A percentile compares a stretch with the other conserved stretches of the same genome.
Evolutionary conservation across 2,113 vertebrate genomes (phyloP).

Genomic region (Tragelaphus strepsiceros): DNA sequence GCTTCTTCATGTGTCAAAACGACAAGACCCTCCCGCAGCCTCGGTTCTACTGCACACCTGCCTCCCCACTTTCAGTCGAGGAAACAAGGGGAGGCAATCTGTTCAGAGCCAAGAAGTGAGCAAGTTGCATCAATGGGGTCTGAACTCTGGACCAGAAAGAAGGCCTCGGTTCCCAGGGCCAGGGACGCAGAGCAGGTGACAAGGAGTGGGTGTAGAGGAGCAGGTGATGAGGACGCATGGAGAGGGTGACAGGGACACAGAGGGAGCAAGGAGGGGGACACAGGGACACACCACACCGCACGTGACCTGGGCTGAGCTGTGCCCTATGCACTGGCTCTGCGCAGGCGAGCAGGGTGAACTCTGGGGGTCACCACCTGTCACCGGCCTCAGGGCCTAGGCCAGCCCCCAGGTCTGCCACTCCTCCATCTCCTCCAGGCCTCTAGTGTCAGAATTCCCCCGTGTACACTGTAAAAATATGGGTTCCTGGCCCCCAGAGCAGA

Average conservation of each 20-base stretch:
- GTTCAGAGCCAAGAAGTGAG: no score
- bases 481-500: not conserved
- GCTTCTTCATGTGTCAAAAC: no score
- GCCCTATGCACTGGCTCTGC: rapidly evolving
- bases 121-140: no score
- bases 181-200: rapidly evolving
- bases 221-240: not conserved
- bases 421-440: rapidly evolving
- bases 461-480: not conserved
- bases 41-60: rapidly evolving
- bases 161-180: no score
- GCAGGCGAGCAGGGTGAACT: not conserved
- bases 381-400: rapidly evolving
- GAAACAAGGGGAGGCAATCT: not conserved
- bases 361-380: not conserved
- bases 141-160: not conserved
- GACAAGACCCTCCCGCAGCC: not conserved
- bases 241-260: not conserved
- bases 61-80: not conserved
- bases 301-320: rapidly evolving
- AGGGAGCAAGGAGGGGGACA: rapidly evolving
- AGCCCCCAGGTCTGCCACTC: not conserved
- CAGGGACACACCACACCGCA: not conserved
- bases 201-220: not conserved
- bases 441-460: not conserved